Base-by-base conservation (phyloP, 92 coral and sea anemone species). In the Bergia puertoricense region DNA sequence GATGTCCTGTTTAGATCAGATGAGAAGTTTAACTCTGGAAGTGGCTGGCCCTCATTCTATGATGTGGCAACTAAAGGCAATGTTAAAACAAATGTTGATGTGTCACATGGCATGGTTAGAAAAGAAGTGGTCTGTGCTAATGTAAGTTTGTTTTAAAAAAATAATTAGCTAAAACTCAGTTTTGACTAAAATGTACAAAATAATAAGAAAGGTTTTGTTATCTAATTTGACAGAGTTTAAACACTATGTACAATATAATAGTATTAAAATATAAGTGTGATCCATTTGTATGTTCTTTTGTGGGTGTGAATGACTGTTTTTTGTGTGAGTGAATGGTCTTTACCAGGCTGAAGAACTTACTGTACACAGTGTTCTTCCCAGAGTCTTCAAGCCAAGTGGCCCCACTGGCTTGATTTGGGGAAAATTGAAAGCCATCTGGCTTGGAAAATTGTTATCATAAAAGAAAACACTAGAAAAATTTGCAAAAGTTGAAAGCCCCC, bases 1-100 rank as follows among this genome's bases (percentile, higher is more conserved):
- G 95, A 93, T 65, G 95, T 93, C 51, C 94, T 96, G 51, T 96
- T 96, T 72, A 85, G 90, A 51, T 95, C 97, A 0, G 86, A 93
- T 45, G 92, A 92, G 74, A 96, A 96, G 85, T 96, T 91, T 89
- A 91, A 96, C 36, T 96, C 99, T 0, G 94, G 99, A 4, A 90
- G 96, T 81, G 99, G 99, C 1, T 96, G 99, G 99, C 99, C 99
- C 51, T 94, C 99, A 77, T 96, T 96, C 81, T 96, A 93, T 89
- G 95, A 93, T 69, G 82, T 94, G 9, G 90, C 91, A 5, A 81
- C 92, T 62, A 84, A 85, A 43, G 99, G 95, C 37, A 91, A 89
- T 57, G 95, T 96, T 3, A 92, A 92, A 43, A 93, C 92, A 88
- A 91, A 88, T 66, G 85, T 82, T 54, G 99, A 96, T 79, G 68